Evolutionary conservation across 2,113 vertebrate genomes (phyloP), one percentile per base, ranked within the genome.

Genomic region (Mirza zaza): DNA sequence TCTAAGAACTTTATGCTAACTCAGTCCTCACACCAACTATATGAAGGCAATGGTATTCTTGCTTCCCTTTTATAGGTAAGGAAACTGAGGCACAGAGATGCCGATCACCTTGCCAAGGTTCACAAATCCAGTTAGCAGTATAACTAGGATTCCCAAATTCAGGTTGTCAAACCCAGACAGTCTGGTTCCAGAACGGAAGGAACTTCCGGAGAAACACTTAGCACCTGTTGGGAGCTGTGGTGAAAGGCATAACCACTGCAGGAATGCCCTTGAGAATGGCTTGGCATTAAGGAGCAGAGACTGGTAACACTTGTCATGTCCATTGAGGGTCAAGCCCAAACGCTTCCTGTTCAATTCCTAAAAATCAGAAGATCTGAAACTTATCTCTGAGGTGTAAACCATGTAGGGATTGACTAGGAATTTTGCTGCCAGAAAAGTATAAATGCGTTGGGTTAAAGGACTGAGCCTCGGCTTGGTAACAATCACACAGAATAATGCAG

Each of bases 281-380:
- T 89, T 32, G 84, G 48, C 14, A 25, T 18, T 20, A 55, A 61
- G 29, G 3, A 39, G 4, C n/a, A 45, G 32, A 86, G 25, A 50
- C 5, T 29, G 15, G 25, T 73, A 29, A 5, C 11, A 21, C 34
- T 88, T 71, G 32, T 48, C 67, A 50, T n/a, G 29, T 73, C 27
- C 79, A 11, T 45, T 67, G 55, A 85, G 21, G 23, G 42, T 83
- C 70, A 45, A 68, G 57, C 15, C 17, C 25, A 81, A n/a, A 63
- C 52, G 7, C 32, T 87, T 79, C 27, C n/a, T 3, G 8, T 63
- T 91, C 79, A 68, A 70, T 57, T 94, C 55, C 68, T 36, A 81
- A 86, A 39, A 96, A 36, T 86, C 63, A 77, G 63, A 89, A 21
- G 65, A 79, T 21, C 52, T 71, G 39, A 94, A 94, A 81, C 17